Percentiles rank a stretch among this genome's conserved stretches.
Evolutionary conservation across 2,113 vertebrate species (phyloP).

Genomic region (Phaethornis superciliosus): DNA sequence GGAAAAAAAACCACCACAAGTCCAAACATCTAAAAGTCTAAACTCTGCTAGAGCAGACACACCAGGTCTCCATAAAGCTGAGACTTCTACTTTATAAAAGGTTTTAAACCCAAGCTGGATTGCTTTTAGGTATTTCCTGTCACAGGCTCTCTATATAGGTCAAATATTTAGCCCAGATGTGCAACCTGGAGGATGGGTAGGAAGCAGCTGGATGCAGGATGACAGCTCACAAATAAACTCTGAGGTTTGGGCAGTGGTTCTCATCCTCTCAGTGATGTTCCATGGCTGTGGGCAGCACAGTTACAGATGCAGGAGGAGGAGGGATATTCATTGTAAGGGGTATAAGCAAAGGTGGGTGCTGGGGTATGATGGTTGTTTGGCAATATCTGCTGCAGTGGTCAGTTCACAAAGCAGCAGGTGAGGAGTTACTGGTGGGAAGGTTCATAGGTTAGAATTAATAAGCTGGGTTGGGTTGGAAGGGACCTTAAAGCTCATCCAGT

Average conservation of each 20-base stretch:
- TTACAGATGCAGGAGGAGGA: background rate
- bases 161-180: constrained; percentile 57
- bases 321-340: rapidly evolving
- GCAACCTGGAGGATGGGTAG: constrained; percentile 1
- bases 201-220: background rate
- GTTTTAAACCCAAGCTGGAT: constrained; percentile 34
- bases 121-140: constrained; percentile 59
- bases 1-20: background rate
- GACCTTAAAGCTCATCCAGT: too few relatives aligned
- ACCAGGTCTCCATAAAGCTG: background rate
- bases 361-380: background rate
- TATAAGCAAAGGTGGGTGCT: background rate
- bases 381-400: background rate
- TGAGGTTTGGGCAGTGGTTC: background rate
- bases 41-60: background rate
- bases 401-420: background rate
- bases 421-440: background rate
- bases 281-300: rapidly evolving
- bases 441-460: too few relatives aligned
- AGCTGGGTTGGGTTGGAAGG: too few relatives aligned
- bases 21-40: background rate
- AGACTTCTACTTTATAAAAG: constrained; percentile 5
- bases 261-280: background rate
- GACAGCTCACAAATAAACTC: background rate
- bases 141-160: constrained; percentile 33